Evolutionary conservation across 2,888 invertebrate species (phyloP), one percentile per base, ranked within the genome.

Genomic region (Andrena hattorfiana): DNA sequence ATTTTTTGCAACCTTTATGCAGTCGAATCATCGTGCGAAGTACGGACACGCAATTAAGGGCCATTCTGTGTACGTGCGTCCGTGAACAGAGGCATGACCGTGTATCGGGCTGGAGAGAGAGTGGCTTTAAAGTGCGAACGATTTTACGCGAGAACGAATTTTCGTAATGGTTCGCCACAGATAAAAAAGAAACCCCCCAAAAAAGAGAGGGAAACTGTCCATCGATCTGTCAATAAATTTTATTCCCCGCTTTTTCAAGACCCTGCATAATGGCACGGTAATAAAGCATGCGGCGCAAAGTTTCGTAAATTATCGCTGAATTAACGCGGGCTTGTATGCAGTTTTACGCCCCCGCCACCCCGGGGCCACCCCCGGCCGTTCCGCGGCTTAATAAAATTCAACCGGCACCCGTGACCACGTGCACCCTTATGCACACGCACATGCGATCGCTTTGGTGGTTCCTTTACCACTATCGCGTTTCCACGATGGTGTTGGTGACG

Each of bases 301-400:
- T 69, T 79, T 79, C 68, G 49, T 71, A 30, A 79, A 79, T 81
- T 79, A 79, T 79, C 73, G 69, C 23, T 26, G 59, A 51, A 73
- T 64, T 73, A 73, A 81, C 60, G 64, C 60, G 63, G 16, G 28
- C 42, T 10, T 54, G 70, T 26, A 49, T 59, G 69, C 51, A 69
- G 63, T 69, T 73, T 69, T 68, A 42, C 54, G n/a, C 54, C 63
- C 48, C 35, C 26, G 3, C 32, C 63, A 2, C 48, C 30, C 2
- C 6, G 0, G 26, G 23, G 23, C 23, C 35, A 13, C 10, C n/a
- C 30, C 63, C 20, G 7, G 10, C 28, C 13, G 1, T 20, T 3
- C 28, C 42, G 28, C 60, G 7, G 20, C 48, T 81, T 75, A 75
- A 81, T 71, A 76, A 81, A 83, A 83, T 81, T 75, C 75, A 68